Evolutionary conservation across 2,888 invertebrate genomes (phyloP), one percentile per base, ranked within the genome.

Genomic region (Rugalucina vietnamica): DNA sequence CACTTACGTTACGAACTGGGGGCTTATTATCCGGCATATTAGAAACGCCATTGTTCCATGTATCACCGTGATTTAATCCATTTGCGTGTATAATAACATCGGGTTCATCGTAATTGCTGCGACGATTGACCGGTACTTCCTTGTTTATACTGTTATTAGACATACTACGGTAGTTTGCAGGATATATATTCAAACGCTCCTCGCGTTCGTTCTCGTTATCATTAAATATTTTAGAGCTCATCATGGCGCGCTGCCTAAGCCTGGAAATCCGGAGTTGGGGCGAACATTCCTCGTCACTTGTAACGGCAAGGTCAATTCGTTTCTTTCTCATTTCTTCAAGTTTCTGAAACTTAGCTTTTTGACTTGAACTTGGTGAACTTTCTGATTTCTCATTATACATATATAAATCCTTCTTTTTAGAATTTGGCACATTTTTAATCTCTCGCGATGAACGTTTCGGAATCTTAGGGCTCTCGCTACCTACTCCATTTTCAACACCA

Each of bases 271-370:
- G 82, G 3, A 91, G 89, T 69, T 92, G 91, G 0, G 92, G 92
- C 0, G 92, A 91, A 50, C 89, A 85, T 73, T 93, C 93, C 65
- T 93, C 93, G 60, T 93, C 93, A 36, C 93, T 93, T 8, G 93
- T 93, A 21, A 92, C 90, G 14, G 91, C 82, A 24, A 92, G 89
- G 73, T 93, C 92, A 36, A 93, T 90, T 36, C 93, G 79, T 73
- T 91, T 90, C 60, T 91, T 91, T n/a, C 93, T 83, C 85, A 88
- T 89, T 76, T 92, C 93, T 82, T 93, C 93, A 76, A 93, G 86
- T 75, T 90, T 89, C 78, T 92, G 91, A 84, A 89, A 93, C 79
- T 93, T 93, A 18, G 85, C 82, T 86, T 89, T 91, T n/a, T 89
- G 89, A 75, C 71, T 76, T 14, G 21, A 29, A 75, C 50, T 79